phyloP scores from a whole-genome alignment of 2,113 vertebrate genomes.

The Vombatus ursinus region DNA sequence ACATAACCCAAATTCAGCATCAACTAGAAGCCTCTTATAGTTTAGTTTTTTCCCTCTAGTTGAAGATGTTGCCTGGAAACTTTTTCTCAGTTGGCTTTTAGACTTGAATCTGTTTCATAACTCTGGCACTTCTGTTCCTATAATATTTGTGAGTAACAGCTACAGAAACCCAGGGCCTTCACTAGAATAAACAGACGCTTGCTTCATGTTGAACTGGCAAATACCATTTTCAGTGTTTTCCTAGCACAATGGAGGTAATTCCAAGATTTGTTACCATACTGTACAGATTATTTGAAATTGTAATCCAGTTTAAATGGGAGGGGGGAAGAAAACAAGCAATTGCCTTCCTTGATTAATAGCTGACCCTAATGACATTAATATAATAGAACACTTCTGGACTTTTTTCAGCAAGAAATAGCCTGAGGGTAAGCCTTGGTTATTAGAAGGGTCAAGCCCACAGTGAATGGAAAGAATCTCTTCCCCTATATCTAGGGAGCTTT shows the following conservation, averaged over 20 bases:
- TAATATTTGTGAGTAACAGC: not conserved
- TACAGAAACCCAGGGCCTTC: not conserved
- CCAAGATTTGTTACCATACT: not conserved
- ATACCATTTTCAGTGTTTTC: not conserved
- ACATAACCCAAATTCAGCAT: not conserved
- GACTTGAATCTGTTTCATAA: not conserved
- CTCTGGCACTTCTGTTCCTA: not conserved
- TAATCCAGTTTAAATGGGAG: not conserved
- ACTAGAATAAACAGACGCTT: not conserved
- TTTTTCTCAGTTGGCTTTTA: not conserved
- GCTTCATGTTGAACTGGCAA: not conserved
- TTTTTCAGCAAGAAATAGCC: not conserved
- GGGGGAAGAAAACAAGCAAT: not conserved
- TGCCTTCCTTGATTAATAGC: not conserved
- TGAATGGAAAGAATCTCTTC: not conserved
- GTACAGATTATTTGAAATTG: not conserved
- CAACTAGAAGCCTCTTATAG: not conserved
- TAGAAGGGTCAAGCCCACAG: not conserved
- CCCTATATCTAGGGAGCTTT: not conserved
- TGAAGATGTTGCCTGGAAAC: not conserved
- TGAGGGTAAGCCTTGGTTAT: not conserved
- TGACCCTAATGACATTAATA: not conserved
- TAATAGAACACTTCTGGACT: not conserved
- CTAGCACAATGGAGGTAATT: not conserved
- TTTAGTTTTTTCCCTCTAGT: not conserved